phyloP scores from a whole-genome alignment of 2,113 vertebrate genomes.

The Podiceps cristatus region DNA sequence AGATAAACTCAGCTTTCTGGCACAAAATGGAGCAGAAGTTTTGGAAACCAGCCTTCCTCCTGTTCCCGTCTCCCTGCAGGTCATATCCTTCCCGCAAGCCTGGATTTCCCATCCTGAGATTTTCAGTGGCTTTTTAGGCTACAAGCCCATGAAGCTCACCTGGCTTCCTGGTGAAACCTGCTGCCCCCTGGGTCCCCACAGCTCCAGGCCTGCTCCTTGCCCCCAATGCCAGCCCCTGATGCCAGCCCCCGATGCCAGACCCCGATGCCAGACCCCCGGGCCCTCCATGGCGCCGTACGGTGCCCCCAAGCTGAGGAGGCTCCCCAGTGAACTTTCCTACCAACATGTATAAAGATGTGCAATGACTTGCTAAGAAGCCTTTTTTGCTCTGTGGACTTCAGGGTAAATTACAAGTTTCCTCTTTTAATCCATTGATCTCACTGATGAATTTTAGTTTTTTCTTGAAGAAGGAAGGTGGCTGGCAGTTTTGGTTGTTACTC shows the following conservation, averaged over 20 bases:
- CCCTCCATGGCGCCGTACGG: rapidly evolving
- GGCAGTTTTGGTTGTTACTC: background rate
- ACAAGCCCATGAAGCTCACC: background rate
- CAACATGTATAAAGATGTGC: background rate
- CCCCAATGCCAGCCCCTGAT: rapidly evolving
- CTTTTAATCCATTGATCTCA: background rate
- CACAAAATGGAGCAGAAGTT: background rate
- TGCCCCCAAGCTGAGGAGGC: background rate
- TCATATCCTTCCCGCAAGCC: background rate
- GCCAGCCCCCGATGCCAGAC: background rate
- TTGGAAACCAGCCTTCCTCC: background rate
- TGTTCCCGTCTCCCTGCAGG: background rate
- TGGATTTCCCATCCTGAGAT: background rate
- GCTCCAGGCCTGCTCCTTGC: background rate
- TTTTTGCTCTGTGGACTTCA: background rate
- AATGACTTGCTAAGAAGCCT: background rate
- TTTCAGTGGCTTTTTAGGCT: background rate
- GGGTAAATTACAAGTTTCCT: background rate
- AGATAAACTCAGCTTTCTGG: background rate
- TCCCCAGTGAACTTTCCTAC: background rate
- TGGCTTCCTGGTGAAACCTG: background rate
- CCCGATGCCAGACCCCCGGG: too few relatives aligned
- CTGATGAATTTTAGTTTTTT: background rate
- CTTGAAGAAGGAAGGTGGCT: background rate
- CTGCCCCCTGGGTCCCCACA: background rate